Base-by-base conservation (phyloP, 2,113 vertebrate genomes). In the Phainopepla nitens region DNA sequence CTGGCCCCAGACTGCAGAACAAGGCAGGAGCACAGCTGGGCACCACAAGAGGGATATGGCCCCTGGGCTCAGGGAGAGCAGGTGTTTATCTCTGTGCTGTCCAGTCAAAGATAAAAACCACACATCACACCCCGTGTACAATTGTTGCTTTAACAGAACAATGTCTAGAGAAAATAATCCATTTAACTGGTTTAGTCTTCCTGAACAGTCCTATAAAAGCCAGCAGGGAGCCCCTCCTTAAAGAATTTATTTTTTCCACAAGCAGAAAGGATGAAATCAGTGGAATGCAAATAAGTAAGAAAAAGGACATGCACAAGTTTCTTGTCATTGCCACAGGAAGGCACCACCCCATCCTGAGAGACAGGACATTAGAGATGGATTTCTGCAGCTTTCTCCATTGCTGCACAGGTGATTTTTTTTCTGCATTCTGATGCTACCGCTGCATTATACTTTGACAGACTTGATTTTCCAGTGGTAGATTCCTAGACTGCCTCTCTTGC, bases 91-190 rank as follows among this genome's bases (percentile, higher is more conserved):
- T 56, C 13, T 42, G 18, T n/a, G 41, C 39, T 68, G 15, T 10
- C 44, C 22, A 56, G 50, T 17, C 50, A 41, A 62, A 76, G 35
- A 20, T 15, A 39, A 73, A 58, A 62, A 41, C 1, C 9, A 78
- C 23, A 42, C 49, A 28, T 6, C 13, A 29, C 18, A 3, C 4
- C 12, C 14, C 7, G 4, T 2, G 1, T 13, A 17, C 29, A 14
- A 13, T 0, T 8, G 23, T 23, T 23, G 28, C 45, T 44, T 53
- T 41, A 82, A 62, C 15, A 50, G 44, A 77, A 77, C 45, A 62
- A 22, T 1, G 7, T 36, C 53, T 75, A 82, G 42, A 56, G 28
- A 62, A 49, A 73, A 64, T 5, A 62, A 80, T 18, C 27, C 41
- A 33, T 31, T 65, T n/a, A 21, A 65, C 33, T 35, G 22, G 10